A percentile compares a stretch with the other conserved stretches of the same genome.
Conservation (phyloP, 2,113 vertebrate genomes). For the Tautogolabrus adspersus region DNA sequence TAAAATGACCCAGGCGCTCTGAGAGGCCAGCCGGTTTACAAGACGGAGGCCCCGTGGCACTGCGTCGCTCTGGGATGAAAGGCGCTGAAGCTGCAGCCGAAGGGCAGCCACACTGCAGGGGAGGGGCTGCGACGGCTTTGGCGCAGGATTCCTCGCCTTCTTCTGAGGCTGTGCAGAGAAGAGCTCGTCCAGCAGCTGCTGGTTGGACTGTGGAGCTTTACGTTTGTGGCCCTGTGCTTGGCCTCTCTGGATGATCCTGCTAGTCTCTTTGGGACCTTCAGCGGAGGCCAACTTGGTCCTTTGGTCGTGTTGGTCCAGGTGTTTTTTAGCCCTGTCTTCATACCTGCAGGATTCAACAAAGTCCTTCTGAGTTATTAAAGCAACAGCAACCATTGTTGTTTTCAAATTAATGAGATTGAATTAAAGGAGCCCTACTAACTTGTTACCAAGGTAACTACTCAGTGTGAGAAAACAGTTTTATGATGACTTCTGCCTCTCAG, state of each 20-base stretch:
- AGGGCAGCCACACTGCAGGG: conserved; percentile 88
- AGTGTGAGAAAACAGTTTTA: too few species aligned
- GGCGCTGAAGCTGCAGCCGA: conserved; percentile 80
- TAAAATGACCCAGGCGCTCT: conserved; percentile 90
- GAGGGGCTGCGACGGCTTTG: conserved; percentile 80
- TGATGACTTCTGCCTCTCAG: too few species aligned
- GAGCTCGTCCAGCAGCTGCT: conserved; percentile 90
- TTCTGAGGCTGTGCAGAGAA: conserved; percentile 85
- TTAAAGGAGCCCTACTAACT: not conserved
- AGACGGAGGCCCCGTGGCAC: conserved; percentile 80
- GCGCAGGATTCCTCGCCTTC: conserved; percentile 70
- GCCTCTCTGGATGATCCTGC: conserved; percentile 33
- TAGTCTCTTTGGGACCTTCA: conserved; percentile 61
- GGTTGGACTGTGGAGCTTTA: conserved; percentile 85
- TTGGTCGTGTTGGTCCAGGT: conserved; percentile 85
- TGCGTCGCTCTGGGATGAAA: conserved; percentile 59
- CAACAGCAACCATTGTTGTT: not conserved
- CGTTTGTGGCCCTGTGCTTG: conserved; percentile 82
- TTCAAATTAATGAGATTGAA: not conserved
- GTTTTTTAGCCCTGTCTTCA: conserved; percentile 89
- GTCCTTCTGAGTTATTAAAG: not conserved
- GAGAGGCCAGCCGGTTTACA: conserved; percentile 88
- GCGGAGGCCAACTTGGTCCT: conserved; percentile 82
- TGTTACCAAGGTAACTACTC: not conserved
- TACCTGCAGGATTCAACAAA: conserved; percentile 80